phyloP scores from a whole-genome alignment of 2,797 vertebrate genomes.

The Hipposideros larvatus region DNA sequence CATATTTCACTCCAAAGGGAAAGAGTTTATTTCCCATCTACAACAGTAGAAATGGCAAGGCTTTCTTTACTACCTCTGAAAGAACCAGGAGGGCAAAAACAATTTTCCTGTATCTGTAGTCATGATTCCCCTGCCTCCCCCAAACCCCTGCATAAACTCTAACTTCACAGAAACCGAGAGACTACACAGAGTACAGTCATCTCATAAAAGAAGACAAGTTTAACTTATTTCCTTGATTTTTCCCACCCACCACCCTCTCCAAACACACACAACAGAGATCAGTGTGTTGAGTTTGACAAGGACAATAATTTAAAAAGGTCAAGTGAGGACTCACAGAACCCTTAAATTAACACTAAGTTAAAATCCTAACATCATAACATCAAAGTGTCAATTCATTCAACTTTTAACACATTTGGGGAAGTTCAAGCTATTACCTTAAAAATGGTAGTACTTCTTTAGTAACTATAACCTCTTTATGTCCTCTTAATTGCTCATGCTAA shows the following conservation, averaged over 20 bases:
- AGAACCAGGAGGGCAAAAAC: not conserved
- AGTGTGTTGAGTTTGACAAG: constrained; percentile 7
- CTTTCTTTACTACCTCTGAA: constrained; percentile 13
- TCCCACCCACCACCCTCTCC: not conserved
- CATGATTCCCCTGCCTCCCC: not conserved
- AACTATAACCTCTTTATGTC: constrained; percentile 23
- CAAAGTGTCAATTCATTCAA: constrained; percentile 45
- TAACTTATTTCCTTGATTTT: constrained; percentile 8
- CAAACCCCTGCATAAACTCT: not conserved
- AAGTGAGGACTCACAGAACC: constrained; percentile 4
- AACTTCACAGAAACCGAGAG: constrained; percentile 47
- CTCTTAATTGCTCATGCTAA: constrained; percentile 72
- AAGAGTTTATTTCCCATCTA: constrained; percentile 52
- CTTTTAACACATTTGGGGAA: constrained; percentile 30
- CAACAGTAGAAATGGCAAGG: constrained; percentile 31
- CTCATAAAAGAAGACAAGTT: not conserved
- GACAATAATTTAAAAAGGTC: not conserved
- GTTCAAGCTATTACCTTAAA: constrained; percentile 56
- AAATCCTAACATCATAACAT: constrained; percentile 8
- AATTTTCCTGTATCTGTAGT: not conserved
- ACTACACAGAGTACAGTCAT: not conserved
- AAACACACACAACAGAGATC: constrained; percentile 26
- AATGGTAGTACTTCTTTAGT: not conserved
- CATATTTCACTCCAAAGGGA: not conserved
- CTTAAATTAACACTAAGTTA: constrained; percentile 21